phyloP scores from a whole-genome alignment of 2,888 invertebrate genomes.

The Drosophila maculinotata region DNA sequence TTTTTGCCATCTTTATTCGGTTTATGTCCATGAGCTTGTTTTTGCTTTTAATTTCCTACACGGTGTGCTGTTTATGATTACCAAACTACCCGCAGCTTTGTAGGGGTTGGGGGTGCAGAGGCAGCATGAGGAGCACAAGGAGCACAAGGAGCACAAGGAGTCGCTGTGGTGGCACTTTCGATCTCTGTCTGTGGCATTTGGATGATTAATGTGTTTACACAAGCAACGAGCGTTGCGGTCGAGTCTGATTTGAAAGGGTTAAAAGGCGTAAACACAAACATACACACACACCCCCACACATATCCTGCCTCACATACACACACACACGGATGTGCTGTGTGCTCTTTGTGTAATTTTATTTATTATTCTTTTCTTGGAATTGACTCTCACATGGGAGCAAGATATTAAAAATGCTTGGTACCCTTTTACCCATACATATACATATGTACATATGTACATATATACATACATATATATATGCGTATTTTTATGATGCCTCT shows the following conservation, averaged over 20 bases:
- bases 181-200: slow-evolving; percentile 81
- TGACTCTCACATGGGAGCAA: slow-evolving; percentile 63
- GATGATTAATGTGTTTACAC: slow-evolving; percentile 81
- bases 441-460: slow-evolving; percentile 33
- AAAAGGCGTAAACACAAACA: slow-evolving; percentile 75
- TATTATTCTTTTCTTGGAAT: slow-evolving; percentile 72
- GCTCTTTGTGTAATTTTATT: slow-evolving; percentile 65
- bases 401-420: slow-evolving; percentile 60
- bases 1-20: slow-evolving; percentile 24
- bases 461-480: slow-evolving; percentile 21
- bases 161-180: slow-evolving; percentile 69
- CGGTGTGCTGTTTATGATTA: slow-evolving; percentile 70
- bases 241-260: slow-evolving; percentile 80
- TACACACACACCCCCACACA: slow-evolving; percentile 16
- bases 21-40: slow-evolving; percentile 61
- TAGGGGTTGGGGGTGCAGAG: neutral
- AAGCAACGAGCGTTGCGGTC: slow-evolving; percentile 77
- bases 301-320: neutral
- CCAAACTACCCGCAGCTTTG: slow-evolving; percentile 47
- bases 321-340: slow-evolving; percentile 6
- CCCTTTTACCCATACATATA: slow-evolving; percentile 13
- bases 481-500: slow-evolving; percentile 22
- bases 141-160: slow-evolving; percentile 11
- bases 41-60: slow-evolving; percentile 78
- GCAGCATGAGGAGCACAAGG: neutral